Evolutionary conservation across 2,797 vertebrate genomes (phyloP).

Genomic region (Taeniopygia guttata): DNA sequence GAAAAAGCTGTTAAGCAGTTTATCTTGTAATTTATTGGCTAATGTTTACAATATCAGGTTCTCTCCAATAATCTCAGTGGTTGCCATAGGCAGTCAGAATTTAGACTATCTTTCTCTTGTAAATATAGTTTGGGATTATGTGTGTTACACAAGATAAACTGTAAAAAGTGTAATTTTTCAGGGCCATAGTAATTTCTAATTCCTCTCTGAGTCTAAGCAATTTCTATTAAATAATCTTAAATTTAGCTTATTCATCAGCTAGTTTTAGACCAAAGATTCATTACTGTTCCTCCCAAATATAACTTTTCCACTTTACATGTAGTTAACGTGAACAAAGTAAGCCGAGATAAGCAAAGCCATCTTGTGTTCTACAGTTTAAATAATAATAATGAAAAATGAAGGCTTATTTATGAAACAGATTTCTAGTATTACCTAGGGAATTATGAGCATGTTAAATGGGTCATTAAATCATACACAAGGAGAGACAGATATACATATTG

Average conservation of each 20-base stretch:
- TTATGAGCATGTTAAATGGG: conserved; percentile 25
- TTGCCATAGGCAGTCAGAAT: background rate
- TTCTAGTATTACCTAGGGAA: conserved; percentile 39
- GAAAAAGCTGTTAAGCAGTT: background rate
- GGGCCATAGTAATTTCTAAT: background rate
- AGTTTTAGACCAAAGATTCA: background rate
- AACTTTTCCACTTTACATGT: background rate
- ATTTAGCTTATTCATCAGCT: background rate
- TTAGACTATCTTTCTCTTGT: background rate
- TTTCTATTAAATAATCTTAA: background rate
- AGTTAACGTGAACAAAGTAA: background rate
- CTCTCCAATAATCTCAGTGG: background rate
- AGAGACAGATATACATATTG: conserved; percentile 31
- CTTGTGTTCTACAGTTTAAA: conserved; percentile 10
- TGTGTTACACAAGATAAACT: background rate
- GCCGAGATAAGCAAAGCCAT: background rate
- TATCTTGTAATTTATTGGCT: background rate
- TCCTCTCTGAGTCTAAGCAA: background rate
- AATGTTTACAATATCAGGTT: background rate
- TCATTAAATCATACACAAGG: conserved; percentile 32
- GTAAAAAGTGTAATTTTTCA: background rate
- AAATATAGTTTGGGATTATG: background rate
- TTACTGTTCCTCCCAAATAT: background rate
- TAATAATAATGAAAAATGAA: background rate
- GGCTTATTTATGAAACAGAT: conserved; percentile 15